Base-by-base conservation (phyloP, 1,140 invertebrate genomes). In the Pristionchus pacificus region DNA sequence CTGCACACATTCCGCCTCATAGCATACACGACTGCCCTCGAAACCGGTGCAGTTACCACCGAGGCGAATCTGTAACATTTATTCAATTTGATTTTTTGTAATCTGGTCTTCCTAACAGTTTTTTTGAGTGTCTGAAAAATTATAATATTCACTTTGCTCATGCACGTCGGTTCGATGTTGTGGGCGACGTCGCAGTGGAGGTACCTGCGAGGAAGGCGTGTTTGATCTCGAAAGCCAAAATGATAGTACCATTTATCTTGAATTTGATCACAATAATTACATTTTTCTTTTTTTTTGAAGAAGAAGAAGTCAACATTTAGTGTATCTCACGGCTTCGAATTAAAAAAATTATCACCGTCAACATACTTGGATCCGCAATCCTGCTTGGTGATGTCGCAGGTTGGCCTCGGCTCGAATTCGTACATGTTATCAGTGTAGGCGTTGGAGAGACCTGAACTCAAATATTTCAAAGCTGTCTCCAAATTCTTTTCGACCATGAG, bases 341-440 rank as follows among this genome's bases (percentile, higher is more conserved):
- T 58, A 13, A 25, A 25, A 27, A 2, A n/a, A 1, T 49, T 27
- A 27, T 32, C 6, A 55, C 1, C 61, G 19, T 30, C 24, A 72
- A 2, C 58, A 27, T 60, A 81, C 77, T 80, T 71, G 15, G 80
- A 82, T 10, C 78, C 77, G 75, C 79, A 80, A 68, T 76, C 71
- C 1, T 57, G 68, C 24, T 72, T 71, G 6, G 31, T 32, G 29
- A 25, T 33, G 2, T 29, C 55, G 73, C 80, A 81, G 27, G 72
- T 67, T 19, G 81, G 80, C 57, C 80, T 64, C 61, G 81, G 78
- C 25, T 73, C 79, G 66, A 78, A 81, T 65, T 79, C 77, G 60
- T 80, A 81, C 65, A 81, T 65, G 27, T 80, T 70, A 66, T 81
- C 80, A 14, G 80, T 81, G 59, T 81, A 81, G 13, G 70, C 74